Evolutionary conservation across 2,888 invertebrate genomes (phyloP), one percentile per base, ranked within the genome.

Genomic region (Drosophila greeni): DNA sequence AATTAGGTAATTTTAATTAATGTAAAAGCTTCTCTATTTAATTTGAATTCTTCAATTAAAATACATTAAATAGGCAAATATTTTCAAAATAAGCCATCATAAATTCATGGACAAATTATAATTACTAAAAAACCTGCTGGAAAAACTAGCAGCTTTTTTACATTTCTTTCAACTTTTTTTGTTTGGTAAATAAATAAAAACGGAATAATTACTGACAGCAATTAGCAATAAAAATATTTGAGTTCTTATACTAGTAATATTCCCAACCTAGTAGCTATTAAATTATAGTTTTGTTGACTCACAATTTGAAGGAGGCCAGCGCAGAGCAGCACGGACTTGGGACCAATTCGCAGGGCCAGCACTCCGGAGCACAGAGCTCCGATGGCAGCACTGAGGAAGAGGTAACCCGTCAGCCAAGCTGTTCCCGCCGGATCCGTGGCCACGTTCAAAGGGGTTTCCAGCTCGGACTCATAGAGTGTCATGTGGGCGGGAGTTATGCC

Each of bases 271-370:
- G 5, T 5, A 37, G 18, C 20, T 23, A n/a, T 16, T 16, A 24
- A 45, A 26, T 8, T 23, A 18, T 4, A 33, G 6, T 24, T 20
- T 14, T 40, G 4, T 23, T 9, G 4, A 75, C 85, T 85, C 68
- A 88, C 87, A 37, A 87, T 86, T 70, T 88, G 86, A 5, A 88
- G 59, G 0, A 88, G 42, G n/a, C 87, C 87, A 31, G 84, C 71
- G 20, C 85, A 61, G 4, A 86, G 71, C 3, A 87, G 60, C 43
- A 84, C 72, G 0, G 82, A 73, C 40, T 85, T 86, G 6, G 87
- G 84, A 8, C 88, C 88, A 29, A 86, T 84, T 34, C 69, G 72
- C 12, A 82, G 55, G 2, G 81, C 73, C n/a, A 85, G 18, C 40
- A 70, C 78, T 9, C 88, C 88, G 43, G 84, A 86, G 4, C 83